Evolutionary conservation across 1,140 invertebrate species (phyloP), one percentile per base, ranked within the genome.

Genomic region (Microplitis demolitor): DNA sequence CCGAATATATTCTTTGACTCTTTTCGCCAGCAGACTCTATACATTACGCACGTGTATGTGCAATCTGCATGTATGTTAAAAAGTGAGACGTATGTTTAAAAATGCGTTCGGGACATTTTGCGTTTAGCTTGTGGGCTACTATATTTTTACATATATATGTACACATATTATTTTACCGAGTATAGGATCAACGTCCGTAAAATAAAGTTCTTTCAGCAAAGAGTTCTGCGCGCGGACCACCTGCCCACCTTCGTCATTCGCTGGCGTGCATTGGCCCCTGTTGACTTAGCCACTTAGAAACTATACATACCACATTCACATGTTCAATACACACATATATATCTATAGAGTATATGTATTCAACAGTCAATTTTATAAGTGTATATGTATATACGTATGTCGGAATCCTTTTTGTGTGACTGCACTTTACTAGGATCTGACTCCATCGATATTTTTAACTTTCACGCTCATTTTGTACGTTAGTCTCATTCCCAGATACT

Each of bases 111-210:
- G 5, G 14, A 35, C 54, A 50, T 71, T 62, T 54, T 73, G 5
- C 39, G 68, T 54, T 53, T 68, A 66, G 60, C 45, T 16, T 63
- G 69, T 51, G 14, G 39, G 35, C 61, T 4, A 5, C 14, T 33
- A 33, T 33, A 9, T 31, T 8, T 5, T 8, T 33, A 31, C n/a
- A 24, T 24, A 61, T 61, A 9, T 61, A 61, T n/a, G n/a, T 61
- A 50, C 60, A 64, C 39, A 60, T 35, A 50, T 67, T 45, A 45
- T 45, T 45, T 45, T 45, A 45, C 39, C 39, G 64, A 67, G 66
- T 68, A 34, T 33, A 84, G 80, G 85, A 87, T 86, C 85, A 87
- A 87, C 84, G 86, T 83, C 84, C 85, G 82, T 85, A 82, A 83
- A 83, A 45, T 45, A 87, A 87, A 83, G 85, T 86, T 87, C 83